These are phyloP conservation scores for Cryptus viduatorius DNA, from an alignment of 2,888 invertebrate genomes.

Conservation along the genomic window DNA sequence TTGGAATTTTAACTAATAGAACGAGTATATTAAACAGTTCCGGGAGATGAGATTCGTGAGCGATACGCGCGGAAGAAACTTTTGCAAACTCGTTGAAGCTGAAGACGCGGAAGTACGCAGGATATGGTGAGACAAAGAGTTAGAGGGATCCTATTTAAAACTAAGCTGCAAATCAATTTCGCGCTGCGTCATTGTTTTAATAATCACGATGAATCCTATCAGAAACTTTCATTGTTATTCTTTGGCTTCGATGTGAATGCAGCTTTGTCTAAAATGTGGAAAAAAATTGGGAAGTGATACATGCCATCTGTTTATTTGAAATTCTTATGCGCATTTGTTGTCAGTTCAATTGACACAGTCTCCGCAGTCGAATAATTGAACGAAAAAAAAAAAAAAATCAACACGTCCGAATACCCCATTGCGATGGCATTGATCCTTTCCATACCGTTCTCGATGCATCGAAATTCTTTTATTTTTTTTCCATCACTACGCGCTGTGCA, in stretches of 20 bases:
- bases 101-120: not conserved
- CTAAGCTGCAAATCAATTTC: not conserved
- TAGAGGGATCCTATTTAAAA: not conserved
- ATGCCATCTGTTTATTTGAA: no score
- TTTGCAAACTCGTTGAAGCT: not conserved
- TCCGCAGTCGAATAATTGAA: not conserved
- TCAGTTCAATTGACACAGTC: no score
- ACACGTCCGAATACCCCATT: not conserved
- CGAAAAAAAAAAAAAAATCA: not conserved
- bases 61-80: not conserved
- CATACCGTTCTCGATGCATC: constrained; percentile 20
- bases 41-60: not conserved
- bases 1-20: not conserved
- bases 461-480: constrained; percentile 31
- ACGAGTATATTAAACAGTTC: not conserved
- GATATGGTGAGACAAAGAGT: not conserved
- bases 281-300: no score
- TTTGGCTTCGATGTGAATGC: no score
- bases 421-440: constrained; percentile 51
- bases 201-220: no score
- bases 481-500: not conserved
- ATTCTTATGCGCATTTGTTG: no score
- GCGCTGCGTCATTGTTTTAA: no score
- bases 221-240: not conserved
- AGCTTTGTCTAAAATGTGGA: no score